Evolutionary conservation across 2,113 vertebrate genomes (phyloP).

Genomic region (Dinomys branickii): DNA sequence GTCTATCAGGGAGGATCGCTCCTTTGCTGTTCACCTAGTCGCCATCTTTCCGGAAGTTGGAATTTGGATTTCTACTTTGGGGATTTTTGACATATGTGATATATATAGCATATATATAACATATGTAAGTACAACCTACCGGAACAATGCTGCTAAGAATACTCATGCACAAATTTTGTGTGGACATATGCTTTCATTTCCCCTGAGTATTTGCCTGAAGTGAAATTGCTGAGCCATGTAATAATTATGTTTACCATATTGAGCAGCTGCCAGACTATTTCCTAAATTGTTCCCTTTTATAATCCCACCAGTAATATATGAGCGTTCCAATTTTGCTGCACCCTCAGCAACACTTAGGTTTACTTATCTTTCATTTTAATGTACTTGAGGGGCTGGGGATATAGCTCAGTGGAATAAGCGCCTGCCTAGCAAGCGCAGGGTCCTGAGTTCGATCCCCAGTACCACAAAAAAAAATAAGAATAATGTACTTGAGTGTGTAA

Average conservation of each 20-base stretch:
- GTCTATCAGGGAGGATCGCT: no score
- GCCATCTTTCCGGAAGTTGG: no score
- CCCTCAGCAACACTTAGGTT: neutral
- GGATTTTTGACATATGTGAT: no score
- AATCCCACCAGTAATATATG: neutral
- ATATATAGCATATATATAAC: no score
- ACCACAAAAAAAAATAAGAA: no score
- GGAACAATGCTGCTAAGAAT: neutral
- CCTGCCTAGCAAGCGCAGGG: no score
- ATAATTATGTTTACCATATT: neutral
- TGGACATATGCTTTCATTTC: constrained; percentile 10
- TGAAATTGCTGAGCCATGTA: neutral
- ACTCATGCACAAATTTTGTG: constrained; percentile 2
- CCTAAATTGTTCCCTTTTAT: neutral
- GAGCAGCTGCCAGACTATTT: neutral
- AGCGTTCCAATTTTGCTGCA: neutral
- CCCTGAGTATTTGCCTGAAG: neutral
- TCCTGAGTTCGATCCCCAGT: no score
- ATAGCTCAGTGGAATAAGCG: no score
- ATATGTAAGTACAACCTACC: no score
- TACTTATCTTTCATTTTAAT: constrained; percentile 21
- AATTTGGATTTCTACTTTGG: neutral
- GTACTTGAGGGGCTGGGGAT: neutral
- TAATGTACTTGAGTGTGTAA: neutral
- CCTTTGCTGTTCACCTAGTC: no score